Conservation (phyloP, 37 sponge, comb jelly and placozoan species). For the Diacarnus erythraeanus region DNA sequence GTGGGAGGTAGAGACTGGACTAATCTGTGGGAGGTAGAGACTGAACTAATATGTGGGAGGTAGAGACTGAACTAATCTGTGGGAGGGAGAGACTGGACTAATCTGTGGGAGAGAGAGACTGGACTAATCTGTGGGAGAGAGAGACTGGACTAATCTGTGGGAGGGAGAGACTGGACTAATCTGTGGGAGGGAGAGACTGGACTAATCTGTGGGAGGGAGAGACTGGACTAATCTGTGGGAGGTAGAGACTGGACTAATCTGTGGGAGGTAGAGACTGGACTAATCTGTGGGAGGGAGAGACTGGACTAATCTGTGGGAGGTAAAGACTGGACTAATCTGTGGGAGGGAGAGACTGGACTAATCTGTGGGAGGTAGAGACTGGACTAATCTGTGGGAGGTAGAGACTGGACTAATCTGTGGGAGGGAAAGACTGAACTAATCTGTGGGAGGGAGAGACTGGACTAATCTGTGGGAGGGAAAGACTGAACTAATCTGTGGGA, state of each 20-base stretch:
- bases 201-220: too few species aligned
- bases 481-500: background rate
- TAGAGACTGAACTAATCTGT: background rate
- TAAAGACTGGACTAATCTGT: background rate
- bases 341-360: background rate
- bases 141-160: too few species aligned
- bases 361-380: too few species aligned
- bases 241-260: constrained; percentile 3
- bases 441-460: background rate
- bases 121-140: background rate
- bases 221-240: background rate
- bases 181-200: background rate
- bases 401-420: too few species aligned
- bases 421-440: background rate
- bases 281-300: background rate
- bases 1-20: background rate
- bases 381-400: background rate
- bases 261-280: background rate
- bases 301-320: too few species aligned
- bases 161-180: background rate
- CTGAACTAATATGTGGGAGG: too few species aligned
- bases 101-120: too few species aligned
- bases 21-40: background rate
- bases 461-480: too few species aligned
- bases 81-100: background rate